Conservation (phyloP, 2,888 invertebrate genomes). For the Ophonus ardosiacus region DNA sequence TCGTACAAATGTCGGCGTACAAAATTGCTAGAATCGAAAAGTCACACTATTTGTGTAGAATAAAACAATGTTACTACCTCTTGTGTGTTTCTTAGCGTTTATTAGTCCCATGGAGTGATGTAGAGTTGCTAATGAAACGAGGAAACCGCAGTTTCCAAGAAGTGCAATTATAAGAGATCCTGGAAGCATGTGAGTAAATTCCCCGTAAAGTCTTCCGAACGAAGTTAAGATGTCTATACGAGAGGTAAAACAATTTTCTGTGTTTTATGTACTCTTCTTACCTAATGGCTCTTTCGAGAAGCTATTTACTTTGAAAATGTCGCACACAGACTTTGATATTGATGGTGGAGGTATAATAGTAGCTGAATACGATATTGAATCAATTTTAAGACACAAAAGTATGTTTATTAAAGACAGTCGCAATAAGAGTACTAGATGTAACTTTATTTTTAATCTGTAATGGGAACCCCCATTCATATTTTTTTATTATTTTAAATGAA, state of each 20-base stretch:
- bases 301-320: background rate
- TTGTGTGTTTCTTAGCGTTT: background rate
- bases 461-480: too few species aligned
- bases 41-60: too few species aligned
- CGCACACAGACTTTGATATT: background rate
- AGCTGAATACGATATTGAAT: background rate
- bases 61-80: background rate
- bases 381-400: too few species aligned
- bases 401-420: too few species aligned
- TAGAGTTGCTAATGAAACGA: background rate
- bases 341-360: background rate
- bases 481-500: too few species aligned
- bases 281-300: background rate
- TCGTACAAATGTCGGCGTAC: too few species aligned
- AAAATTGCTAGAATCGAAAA: too few species aligned
- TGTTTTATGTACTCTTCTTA: constrained; percentile 4
- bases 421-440: too few species aligned
- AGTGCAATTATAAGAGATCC: background rate
- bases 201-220: background rate
- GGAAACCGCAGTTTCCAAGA: background rate
- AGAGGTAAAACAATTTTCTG: constrained; percentile 13
- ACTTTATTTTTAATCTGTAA: too few species aligned
- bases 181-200: background rate
- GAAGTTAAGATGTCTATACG: background rate
- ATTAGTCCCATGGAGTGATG: background rate